Base-by-base conservation (phyloP, 2,797 vertebrate species). In the Glyptemys insculpta region DNA sequence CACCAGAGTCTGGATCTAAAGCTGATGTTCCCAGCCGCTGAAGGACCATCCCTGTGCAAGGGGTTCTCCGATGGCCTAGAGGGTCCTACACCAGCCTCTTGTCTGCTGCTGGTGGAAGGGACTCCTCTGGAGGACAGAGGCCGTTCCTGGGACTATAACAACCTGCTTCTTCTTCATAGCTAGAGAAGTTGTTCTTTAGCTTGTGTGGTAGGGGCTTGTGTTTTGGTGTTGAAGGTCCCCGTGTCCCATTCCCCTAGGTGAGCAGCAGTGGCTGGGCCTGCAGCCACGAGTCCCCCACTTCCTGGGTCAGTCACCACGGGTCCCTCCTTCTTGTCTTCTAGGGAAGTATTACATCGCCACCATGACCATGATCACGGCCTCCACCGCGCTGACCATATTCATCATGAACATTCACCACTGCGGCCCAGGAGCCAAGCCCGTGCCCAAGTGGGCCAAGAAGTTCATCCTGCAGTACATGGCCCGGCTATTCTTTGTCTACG, bases 301-400 rank as follows among this genome's bases (percentile, higher is more conserved):
- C 19, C 37, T 2, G 3, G 37, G 68, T 41, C n/a, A 23, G 19
- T 72, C 68, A 72, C 68, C 2, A 3, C 59, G 2, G 2, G 1
- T 12, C 37, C 47, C 12, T 12, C 52, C 19, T 2, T 3, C 34
- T 81, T 14, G 6, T 68, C 81, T 47, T 41, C 0, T 95, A 99
- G 99, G 99, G 52, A 99, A 99, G 91, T 99, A 99, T 97, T 99
- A 99, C 98, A 99, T 99, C 1, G 99, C 99, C 78, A 99, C 99
- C 57, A 99, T 99, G 99, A 99, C 98, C n/a, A 99, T 99, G 99
- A 99, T 99, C 89, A 99, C 99, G 0, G 98, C 99, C 57, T 99
- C 99, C 31, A 99, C 99, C 0, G 99, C 99, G 0, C 96, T 99
- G 87, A 99, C 99, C 92, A 99, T 99, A 97, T 99, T 99, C 97